Evolutionary conservation across 2,797 vertebrate species (phyloP).

Genomic region (Anguilla marmorata): DNA sequence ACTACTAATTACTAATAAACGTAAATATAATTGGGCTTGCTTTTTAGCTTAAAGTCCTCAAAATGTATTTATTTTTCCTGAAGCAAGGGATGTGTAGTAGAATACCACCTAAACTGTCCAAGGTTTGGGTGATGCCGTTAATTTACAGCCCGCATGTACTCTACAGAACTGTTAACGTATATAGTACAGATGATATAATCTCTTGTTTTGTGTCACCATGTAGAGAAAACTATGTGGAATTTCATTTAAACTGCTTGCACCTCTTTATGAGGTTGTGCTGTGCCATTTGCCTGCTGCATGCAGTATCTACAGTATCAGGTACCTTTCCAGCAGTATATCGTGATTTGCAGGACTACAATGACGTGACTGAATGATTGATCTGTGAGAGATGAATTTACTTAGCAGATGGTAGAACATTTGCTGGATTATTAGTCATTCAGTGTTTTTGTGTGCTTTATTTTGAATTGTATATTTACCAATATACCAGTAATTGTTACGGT

Average conservation of each 20-base stretch:
- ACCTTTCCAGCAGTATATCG: neutral
- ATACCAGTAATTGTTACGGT: neutral
- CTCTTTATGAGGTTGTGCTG: neutral
- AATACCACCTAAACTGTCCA: neutral
- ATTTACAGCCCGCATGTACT: neutral
- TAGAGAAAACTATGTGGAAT: neutral
- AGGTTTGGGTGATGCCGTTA: neutral
- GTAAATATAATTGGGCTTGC: neutral
- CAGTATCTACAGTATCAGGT: neutral
- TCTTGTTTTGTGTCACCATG: neutral
- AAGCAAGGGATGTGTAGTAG: neutral
- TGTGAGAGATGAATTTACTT: constrained; percentile 2
- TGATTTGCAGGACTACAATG: neutral
- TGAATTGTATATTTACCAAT: neutral
- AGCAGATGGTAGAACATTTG: neutral
- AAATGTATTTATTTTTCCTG: neutral
- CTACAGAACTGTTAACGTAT: neutral
- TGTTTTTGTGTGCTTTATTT: neutral
- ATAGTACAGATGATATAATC: neutral
- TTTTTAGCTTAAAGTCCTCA: neutral
- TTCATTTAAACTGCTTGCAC: neutral
- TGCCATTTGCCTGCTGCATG: neutral
- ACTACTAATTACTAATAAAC: neutral
- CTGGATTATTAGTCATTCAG: neutral
- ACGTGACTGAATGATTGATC: neutral